These are phyloP conservation scores for Timema cristinae DNA, from an alignment of 2,888 invertebrate species.

Conservation along the genomic window DNA sequence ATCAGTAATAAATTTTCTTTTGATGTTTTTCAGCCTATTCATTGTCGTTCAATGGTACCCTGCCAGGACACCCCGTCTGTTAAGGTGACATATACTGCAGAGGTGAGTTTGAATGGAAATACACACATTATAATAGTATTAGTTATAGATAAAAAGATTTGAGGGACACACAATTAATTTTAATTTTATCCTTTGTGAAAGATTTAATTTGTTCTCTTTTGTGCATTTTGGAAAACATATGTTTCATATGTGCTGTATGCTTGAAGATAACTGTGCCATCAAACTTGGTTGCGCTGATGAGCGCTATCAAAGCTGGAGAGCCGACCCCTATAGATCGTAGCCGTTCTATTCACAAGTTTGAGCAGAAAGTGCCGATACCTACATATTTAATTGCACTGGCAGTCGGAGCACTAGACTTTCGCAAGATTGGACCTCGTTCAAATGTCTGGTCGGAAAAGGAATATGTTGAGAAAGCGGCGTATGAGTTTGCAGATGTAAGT, in stretches of 20 bases:
- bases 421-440: constrained; percentile 72
- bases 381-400: constrained; percentile 88
- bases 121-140: too few relatives aligned
- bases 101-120: constrained; percentile 41
- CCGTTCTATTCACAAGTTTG: constrained; percentile 56
- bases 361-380: constrained; percentile 78
- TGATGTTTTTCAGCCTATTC: constrained; percentile 63
- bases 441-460: constrained; percentile 88
- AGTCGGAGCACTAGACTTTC: constrained; percentile 73
- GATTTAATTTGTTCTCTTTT: neutral
- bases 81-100: constrained; percentile 79
- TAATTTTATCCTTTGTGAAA: too few relatives aligned
- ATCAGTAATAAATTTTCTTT: constrained; percentile 20
- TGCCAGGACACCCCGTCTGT: constrained; percentile 91
- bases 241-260: constrained; percentile 6
- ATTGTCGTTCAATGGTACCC: constrained; percentile 83
- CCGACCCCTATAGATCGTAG: constrained; percentile 43
- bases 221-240: neutral
- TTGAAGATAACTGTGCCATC: constrained; percentile 64
- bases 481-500: constrained; percentile 74
- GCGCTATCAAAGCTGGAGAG: constrained; percentile 62
- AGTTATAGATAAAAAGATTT: too few relatives aligned
- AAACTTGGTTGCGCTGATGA: constrained; percentile 81
- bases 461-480: constrained; percentile 74
- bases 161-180: too few relatives aligned